Base-by-base conservation (phyloP, 1,140 invertebrate genomes). In the Planococcus citri region DNA sequence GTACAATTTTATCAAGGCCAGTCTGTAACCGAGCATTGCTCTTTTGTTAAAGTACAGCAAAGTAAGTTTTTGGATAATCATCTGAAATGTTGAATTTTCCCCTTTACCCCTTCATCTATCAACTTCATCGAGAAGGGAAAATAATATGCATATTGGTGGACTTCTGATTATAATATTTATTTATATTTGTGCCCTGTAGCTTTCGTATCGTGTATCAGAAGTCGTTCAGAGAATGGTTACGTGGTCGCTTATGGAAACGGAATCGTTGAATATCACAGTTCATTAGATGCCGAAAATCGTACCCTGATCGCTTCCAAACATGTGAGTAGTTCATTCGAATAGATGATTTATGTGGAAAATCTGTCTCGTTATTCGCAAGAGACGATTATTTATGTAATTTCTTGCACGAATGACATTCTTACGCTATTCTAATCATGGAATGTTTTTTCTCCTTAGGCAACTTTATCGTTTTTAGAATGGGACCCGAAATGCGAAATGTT, bases 401-500 rank as follows among this genome's bases (percentile, higher is more conserved):
- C n/a, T n/a, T n/a, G n/a, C n/a, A n/a, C n/a, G n/a, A n/a, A n/a
- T n/a, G n/a, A n/a, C n/a, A n/a, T n/a, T n/a, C n/a, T n/a, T n/a
- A n/a, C n/a, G n/a, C n/a, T n/a, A n/a, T n/a, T n/a, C n/a, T n/a
- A n/a, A n/a, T n/a, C 29, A 3, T 33, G 29, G 4, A 6, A 33
- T 6, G 29, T 33, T 33, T 6, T 33, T 12, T 3, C 12, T 33
- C 29, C 29, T 20, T 72, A 82, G 78, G 77, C 75, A 21, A 72
- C 75, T 8, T 75, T 83, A 21, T 72, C 72, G 14, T 72, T 72
- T 29, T 72, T 86, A 69, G 74, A 81, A 70, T 86, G 84, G 81
- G 80, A 82, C 73, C 80, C 81, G 1, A 76, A 75, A 57, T 83
- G 83, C 51, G 75, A 78, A 10, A 73, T 85, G 12, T 72, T 87